A percentile compares a stretch with the other conserved stretches of the same genome.
Evolutionary conservation across 2,113 vertebrate genomes (phyloP).

Genomic region (Tichodroma muraria): DNA sequence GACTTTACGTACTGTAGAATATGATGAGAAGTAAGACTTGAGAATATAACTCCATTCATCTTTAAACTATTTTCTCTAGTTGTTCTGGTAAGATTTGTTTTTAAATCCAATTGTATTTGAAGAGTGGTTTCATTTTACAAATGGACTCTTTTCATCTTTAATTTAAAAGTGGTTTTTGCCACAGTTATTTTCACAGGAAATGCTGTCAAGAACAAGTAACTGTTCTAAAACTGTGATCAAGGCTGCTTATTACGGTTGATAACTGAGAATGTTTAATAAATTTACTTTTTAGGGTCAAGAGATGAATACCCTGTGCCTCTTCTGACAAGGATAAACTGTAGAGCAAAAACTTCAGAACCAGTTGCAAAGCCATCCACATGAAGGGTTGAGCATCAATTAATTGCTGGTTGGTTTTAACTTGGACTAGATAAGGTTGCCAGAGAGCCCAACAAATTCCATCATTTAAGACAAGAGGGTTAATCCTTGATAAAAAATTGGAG

Average conservation of each 20-base stretch:
- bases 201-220: not conserved
- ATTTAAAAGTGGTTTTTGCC: not conserved
- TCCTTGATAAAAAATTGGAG: not conserved
- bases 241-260: not conserved
- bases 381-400: not conserved
- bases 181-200: not conserved
- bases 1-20: not conserved
- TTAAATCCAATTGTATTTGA: not conserved
- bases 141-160: not conserved
- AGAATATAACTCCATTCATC: constrained; percentile 1
- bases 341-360: not conserved
- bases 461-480: not conserved
- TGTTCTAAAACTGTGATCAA: not conserved
- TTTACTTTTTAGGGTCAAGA: not conserved
- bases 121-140: not conserved
- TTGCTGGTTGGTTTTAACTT: not conserved
- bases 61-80: not conserved
- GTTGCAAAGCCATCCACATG: not conserved
- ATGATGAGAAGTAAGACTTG: constrained; percentile 1
- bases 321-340: not conserved
- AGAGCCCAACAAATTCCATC: not conserved
- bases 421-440: not conserved
- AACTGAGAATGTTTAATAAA: not conserved
- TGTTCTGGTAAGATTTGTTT: not conserved
- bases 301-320: not conserved